Evolutionary conservation across 1,140 invertebrate genomes (phyloP), one percentile per base, ranked within the genome.

Genomic region (Colletes gigas): DNA sequence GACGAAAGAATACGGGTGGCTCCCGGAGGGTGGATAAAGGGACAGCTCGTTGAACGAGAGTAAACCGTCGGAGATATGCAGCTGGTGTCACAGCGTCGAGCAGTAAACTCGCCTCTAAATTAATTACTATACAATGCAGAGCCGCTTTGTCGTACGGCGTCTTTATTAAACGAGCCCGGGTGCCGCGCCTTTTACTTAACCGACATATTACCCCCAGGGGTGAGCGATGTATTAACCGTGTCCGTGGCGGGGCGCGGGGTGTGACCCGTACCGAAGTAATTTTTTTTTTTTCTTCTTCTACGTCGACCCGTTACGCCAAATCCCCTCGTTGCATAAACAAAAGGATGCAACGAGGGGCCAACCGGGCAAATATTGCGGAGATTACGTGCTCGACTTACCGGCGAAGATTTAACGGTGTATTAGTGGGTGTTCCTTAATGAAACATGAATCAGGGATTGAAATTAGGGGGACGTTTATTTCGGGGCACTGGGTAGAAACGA

Each of bases 131-230:
- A 85, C 83, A 88, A 88, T 81, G 79, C 74, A 44, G n/a, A 65
- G 83, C 54, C 39, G 74, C 73, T 80, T 83, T 75, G 69, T 79
- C 82, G 70, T 76, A 75, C 52, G 83, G 83, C 84, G 82, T 88
- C 87, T 89, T 89, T 90, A 89, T 90, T 90, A 90, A 90, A 88
- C 83, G 83, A 87, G 82, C 77, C 73, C 76, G 50, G 8, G 79
- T 30, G 68, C 63, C 76, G 70, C 75, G 82, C 68, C 84, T 85
- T 86, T 89, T 83, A 85, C 85, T 90, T 87, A 87, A 86, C 82
- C 83, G 81, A 88, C 84, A 85, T 85, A 89, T 88, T 87, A 88
- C 82, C 82, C 78, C 65, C 78, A 55, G 57, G 54, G 57, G 57
- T 21, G 62, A 19, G 8, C 54, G 14, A 82, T 44, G 69, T 72